Base-by-base conservation (phyloP, 2,113 vertebrate genomes). In the Centrocercus urophasianus region DNA sequence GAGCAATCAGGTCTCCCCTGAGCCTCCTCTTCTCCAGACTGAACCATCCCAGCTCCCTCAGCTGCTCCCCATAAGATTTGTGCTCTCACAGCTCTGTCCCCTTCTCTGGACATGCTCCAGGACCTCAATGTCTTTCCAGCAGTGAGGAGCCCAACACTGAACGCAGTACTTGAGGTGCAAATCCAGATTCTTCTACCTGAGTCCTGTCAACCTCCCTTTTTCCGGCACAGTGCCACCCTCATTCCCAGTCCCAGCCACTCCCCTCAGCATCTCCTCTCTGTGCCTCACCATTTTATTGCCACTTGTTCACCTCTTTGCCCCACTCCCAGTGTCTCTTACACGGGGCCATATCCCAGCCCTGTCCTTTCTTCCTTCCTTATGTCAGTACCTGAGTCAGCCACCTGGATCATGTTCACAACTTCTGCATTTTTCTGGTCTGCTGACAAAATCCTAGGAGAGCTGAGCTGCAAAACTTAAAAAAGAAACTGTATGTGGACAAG, bases 391-490 rank as follows among this genome's bases (percentile, higher is more conserved):
- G 19, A 59, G 3, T 47, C 56, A 77, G 48, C 12, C 24, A n/a
- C 30, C 27, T 12, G 21, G 67, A 42, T 18, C 12, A 1, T 1
- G 5, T 32, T 21, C 47, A 40, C 40, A 83, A 57, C n/a, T 24
- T 64, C 52, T 0, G 0, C 28, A 66, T 9, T 5, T 8, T 38
- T 38, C 38, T 14, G 12, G 17, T 16, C 15, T 36, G 8, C 17
- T 60, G 22, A 86, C 57, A 36, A 83, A 88, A 67, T 52, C 61
- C 24, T 71, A 57, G 25, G 14, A 64, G 10, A 81, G 19, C 42
- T 43, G 30, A 76, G 40, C 45, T 42, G 38, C 43, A 77, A 47
- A 83, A 83, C 21, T 45, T 47, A 22, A 76, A 89, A 19, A 69
- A 63, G 24, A 63, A 40, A 63, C 25, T 27, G 2, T 10, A 43